Percentiles rank a stretch among this genome's conserved stretches.
These are phyloP conservation scores for Bombus huntii DNA, from an alignment of 1,140 invertebrate genomes.

Conservation along the genomic window DNA sequence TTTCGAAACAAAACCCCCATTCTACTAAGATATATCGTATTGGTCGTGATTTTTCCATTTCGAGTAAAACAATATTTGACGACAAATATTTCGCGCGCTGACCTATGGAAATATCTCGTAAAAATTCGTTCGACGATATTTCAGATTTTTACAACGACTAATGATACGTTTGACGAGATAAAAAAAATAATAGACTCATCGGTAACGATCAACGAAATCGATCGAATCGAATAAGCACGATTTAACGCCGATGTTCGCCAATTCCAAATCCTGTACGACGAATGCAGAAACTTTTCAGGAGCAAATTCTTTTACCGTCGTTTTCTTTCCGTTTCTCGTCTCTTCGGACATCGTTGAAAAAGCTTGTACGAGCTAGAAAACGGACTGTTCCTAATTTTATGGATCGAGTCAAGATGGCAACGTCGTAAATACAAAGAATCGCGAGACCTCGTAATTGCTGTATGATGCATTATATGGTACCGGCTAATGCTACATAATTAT, in stretches of 20 bases:
- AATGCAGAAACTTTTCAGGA: not conserved
- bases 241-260: too few relatives aligned
- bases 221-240: too few relatives aligned
- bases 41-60: not conserved
- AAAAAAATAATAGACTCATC: too few relatives aligned
- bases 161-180: too few relatives aligned
- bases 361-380: not conserved
- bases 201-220: too few relatives aligned
- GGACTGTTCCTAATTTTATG: slow-evolving; percentile 11
- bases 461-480: slow-evolving; percentile 8
- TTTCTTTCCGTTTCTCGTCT: not conserved
- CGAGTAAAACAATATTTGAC: not conserved
- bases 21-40: not conserved
- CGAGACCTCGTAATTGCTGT: slow-evolving; percentile 31
- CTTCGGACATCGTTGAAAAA: not conserved
- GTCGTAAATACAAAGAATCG: slow-evolving; percentile 39
- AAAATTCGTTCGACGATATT: not conserved
- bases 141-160: not conserved
- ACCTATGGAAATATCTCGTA: not conserved
- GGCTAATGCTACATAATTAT: slow-evolving; percentile 47
- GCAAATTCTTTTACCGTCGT: not conserved
- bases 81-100: not conserved
- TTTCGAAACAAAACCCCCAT: not conserved
- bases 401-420: not conserved
- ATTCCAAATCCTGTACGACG: not conserved